Percentiles rank a stretch among this genome's conserved stretches.
These are phyloP conservation scores for Limenitis arthemis DNA, from an alignment of 2,888 invertebrate species.

Conservation along the genomic window DNA sequence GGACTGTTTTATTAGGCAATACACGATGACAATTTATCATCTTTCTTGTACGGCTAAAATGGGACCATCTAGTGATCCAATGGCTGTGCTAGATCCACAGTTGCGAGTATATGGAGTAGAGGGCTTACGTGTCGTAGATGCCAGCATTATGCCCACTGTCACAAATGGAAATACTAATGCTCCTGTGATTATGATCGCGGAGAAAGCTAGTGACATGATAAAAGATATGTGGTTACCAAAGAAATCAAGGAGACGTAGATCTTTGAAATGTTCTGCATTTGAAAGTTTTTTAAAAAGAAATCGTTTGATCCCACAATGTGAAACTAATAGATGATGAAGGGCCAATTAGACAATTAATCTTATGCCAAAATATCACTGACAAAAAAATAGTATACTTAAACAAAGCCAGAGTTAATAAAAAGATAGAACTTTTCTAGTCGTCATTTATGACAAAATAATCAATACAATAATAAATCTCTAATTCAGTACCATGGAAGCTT, in stretches of 20 bases:
- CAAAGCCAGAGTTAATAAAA: neutral
- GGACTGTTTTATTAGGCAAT: slow-evolving; percentile 87
- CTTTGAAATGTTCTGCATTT: slow-evolving; percentile 37
- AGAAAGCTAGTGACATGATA: slow-evolving; percentile 88
- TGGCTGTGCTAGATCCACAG: slow-evolving; percentile 86
- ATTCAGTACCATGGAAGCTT: no score
- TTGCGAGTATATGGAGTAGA: slow-evolving; percentile 83
- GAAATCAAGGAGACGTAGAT: slow-evolving; percentile 36
- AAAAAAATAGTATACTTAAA: neutral
- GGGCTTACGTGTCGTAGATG: slow-evolving; percentile 87
- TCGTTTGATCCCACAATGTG: slow-evolving; percentile 32
- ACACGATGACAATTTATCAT: slow-evolving; percentile 91
- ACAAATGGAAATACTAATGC: slow-evolving; percentile 92
- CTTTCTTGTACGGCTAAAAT: slow-evolving; percentile 89
- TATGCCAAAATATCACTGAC: slow-evolving; percentile 4
- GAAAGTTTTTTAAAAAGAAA: slow-evolving; percentile 34
- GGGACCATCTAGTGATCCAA: slow-evolving; percentile 83
- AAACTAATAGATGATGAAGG: slow-evolving; percentile 44
- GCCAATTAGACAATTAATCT: neutral
- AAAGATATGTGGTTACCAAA: slow-evolving; percentile 77
- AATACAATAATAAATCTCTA: neutral
- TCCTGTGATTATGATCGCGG: slow-evolving; percentile 89
- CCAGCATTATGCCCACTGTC: slow-evolving; percentile 90
- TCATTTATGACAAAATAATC: neutral
- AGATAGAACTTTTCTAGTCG: slow-evolving; percentile 15